Evolutionary conservation across 2,888 invertebrate species (phyloP), one percentile per base, ranked within the genome.

Genomic region (Apamea monoglypha): DNA sequence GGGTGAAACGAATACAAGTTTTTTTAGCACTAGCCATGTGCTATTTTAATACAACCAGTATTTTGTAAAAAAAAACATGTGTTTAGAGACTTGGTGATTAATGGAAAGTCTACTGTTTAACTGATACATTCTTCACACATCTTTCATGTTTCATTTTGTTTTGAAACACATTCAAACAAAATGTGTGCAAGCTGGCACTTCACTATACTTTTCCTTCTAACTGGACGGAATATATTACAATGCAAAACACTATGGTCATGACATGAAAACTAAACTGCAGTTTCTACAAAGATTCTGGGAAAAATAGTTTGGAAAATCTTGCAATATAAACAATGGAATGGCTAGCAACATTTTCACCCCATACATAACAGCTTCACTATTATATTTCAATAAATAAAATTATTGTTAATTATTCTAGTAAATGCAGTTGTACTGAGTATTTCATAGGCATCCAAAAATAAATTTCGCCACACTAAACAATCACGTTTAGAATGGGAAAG

Each of bases 381-480:
- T 76, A 75, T 61, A 88, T 74, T 76, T 74, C 80, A 82, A 88
- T 81, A 85, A 84, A 83, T 88, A 72, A 74, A 78, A 82, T 76
- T 80, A 86, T 80, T 86, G 75, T 82, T 83, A 79, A 87, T 82
- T 82, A 89, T 82, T 82, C 87, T 88, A 88, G 83, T 89, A 89
- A 88, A 94, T 94, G 94, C 94, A 92, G 84, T 89, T 92, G 92
- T 91, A 91, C 89, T 92, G 93, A 94, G 94, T 94, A 95, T 94
- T 91, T 85, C 74, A 80, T 92, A 92, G 92, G 91, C 89, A 87
- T 91, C 83, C 81, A 85, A 87, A 87, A 85, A 89, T 89, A 88
- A 91, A 94, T 94, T 94, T 94, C 94, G 86, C 91, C 93, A 93
- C 88, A 94, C 94, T 95, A 94, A 95, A 92, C 94, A 91, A 78